A percentile compares a stretch with the other conserved stretches of the same genome.
Evolutionary conservation across 2,113 vertebrate genomes (phyloP).

Genomic region (Nothocercus julius): DNA sequence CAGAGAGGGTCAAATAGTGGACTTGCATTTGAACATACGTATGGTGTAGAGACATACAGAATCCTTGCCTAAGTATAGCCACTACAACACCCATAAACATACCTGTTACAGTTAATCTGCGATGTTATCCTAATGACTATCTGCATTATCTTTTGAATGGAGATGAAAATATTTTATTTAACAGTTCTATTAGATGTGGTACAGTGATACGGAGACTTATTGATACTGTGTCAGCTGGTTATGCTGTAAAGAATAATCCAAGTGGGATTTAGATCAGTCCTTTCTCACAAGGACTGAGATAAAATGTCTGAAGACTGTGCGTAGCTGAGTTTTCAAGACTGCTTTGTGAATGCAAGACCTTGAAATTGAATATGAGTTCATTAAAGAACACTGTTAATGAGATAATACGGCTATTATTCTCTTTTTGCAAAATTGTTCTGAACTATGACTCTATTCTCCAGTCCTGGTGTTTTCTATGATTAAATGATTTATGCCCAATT

Average conservation of each 20-base stretch:
- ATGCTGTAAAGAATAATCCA: background rate
- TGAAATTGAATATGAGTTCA: background rate
- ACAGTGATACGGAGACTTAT: too few species aligned
- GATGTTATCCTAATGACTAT: slow-evolving; percentile 38
- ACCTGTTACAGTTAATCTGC: too few species aligned
- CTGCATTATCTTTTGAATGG: slow-evolving; percentile 28
- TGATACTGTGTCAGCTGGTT: background rate
- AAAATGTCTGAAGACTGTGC: background rate
- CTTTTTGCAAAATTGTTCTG: background rate
- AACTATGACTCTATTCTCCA: background rate
- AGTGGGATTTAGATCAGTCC: slow-evolving; percentile 4
- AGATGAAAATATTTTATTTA: slow-evolving; percentile 26
- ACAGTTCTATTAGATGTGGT: background rate
- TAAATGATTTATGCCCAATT: background rate
- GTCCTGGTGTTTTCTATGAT: background rate
- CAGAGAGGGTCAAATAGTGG: background rate
- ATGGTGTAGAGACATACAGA: background rate
- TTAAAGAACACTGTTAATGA: background rate
- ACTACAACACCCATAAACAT: too few species aligned
- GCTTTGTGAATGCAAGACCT: background rate
- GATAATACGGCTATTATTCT: background rate
- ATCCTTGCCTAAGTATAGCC: background rate
- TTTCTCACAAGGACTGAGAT: background rate
- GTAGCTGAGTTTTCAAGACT: background rate
- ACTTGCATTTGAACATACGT: background rate